Conservation (phyloP, 2,888 invertebrate species). For the Elysia crispata region DNA sequence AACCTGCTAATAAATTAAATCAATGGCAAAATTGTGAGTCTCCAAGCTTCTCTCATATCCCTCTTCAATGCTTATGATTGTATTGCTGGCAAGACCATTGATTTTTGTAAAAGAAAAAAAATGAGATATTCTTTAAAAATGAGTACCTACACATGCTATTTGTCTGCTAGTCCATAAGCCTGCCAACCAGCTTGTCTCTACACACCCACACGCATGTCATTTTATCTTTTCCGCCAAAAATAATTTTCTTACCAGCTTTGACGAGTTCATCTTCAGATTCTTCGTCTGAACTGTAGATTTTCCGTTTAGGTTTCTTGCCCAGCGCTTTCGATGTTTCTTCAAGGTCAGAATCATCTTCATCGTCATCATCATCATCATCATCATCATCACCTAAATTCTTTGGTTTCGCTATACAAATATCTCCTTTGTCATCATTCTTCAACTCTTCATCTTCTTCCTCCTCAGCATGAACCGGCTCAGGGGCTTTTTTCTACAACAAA, state of each 20-base stretch:
- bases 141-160: too few species aligned
- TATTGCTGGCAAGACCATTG: too few species aligned
- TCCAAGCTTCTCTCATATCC: too few species aligned
- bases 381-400: constrained; percentile 41
- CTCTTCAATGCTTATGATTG: too few species aligned
- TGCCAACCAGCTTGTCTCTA: too few species aligned
- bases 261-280: constrained; percentile 57
- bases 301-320: constrained; percentile 43
- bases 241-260: constrained; percentile 46
- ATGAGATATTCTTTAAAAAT: too few species aligned
- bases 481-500: constrained; percentile 46
- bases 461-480: constrained; percentile 37
- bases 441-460: constrained; percentile 46
- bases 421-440: constrained; percentile 51
- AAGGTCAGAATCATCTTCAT: constrained; percentile 55
- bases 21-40: too few species aligned
- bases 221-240: too few species aligned
- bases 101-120: too few species aligned
- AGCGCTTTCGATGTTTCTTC: constrained; percentile 50
- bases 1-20: too few species aligned
- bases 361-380: constrained; percentile 57
- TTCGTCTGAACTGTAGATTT: constrained; percentile 55
- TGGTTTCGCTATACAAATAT: neutral
- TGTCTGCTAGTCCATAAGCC: too few species aligned
- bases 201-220: too few species aligned